Evolutionary conservation across 2,888 invertebrate genomes (phyloP), one percentile per base, ranked within the genome.

Genomic region (Erynnis tages): DNA sequence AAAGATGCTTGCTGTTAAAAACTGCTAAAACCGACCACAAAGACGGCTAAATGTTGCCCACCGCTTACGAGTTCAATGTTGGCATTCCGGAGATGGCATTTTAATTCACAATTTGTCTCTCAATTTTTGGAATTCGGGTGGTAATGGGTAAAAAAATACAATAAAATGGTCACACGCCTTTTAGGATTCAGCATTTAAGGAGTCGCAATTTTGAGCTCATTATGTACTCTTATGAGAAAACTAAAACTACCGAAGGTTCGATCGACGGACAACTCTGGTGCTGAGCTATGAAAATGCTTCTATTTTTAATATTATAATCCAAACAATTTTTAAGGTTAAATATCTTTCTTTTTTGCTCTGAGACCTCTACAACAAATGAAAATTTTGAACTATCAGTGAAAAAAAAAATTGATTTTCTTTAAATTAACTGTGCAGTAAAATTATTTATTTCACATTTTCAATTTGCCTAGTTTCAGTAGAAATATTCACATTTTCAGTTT

Each of bases 51-150:
- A 43, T 30, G 35, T 41, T 25, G 25, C 43, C 35, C 16, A 56
- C 60, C 57, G 66, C 66, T 67, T 64, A 63, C 66, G 67, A 67
- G 67, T 65, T 62, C 64, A 58, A 60, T 60, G 65, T 49, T 55
- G 59, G 55, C 60, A 68, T 71, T 66, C 62, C 67, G 61, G 59
- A 61, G 61, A 61, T 61, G 78, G 81, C 79, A 82, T 83, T 81
- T 85, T 81, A 83, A 83, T 82, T 79, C 67, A 73, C 73, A 76
- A 80, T 81, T 82, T 80, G 79, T 78, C 73, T 68, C 68, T 70
- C 70, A 74, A 77, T 79, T 76, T 79, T 76, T 66, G 78, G 75
- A 80, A 81, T 73, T 76, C 71, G 62, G 63, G 62, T 64, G 60
- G 69, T 78, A 81, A 82, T 82, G 78, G 78, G 76, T n/a, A n/a